These are phyloP conservation scores for Caenorhabditis briggsae DNA, from an alignment of 1,140 invertebrate genomes.

Conservation along the genomic window DNA sequence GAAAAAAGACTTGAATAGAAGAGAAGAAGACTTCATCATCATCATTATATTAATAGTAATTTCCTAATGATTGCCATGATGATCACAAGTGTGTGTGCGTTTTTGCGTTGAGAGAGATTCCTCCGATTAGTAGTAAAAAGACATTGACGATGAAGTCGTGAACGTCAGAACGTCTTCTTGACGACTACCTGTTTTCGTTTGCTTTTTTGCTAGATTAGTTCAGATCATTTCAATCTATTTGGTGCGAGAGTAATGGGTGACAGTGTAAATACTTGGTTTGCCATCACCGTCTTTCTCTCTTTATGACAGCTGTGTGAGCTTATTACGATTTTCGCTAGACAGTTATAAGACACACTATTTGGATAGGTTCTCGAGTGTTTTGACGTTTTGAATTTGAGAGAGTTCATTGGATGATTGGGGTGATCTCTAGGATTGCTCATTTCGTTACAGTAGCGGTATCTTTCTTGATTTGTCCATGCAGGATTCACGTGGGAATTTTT, in stretches of 20 bases:
- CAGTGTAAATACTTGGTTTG: conserved; percentile 18
- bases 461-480: no score
- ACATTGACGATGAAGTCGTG: not conserved
- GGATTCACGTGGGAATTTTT: no score
- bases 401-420: no score
- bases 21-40: not conserved
- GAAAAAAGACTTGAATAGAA: conserved; percentile 2
- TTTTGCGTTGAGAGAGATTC: not conserved
- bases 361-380: not conserved
- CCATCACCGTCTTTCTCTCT: not conserved
- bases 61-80: conserved; percentile 35
- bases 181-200: conserved; percentile 29
- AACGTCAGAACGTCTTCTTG: not conserved
- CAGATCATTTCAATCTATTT: not conserved
- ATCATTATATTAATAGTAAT: conserved; percentile 48
- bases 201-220: not conserved
- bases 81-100: not conserved
- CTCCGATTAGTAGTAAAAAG: conserved; percentile 31
- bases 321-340: conserved; percentile 8
- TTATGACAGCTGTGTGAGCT: not conserved
- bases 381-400: not conserved
- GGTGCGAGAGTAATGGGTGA: not conserved
- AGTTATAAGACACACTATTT: no score
- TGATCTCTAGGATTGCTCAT: no score
- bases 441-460: no score